Evolutionary conservation across 1,140 invertebrate species (phyloP), one percentile per base, ranked within the genome.

Genomic region (Zaprionus lachaisei): DNA sequence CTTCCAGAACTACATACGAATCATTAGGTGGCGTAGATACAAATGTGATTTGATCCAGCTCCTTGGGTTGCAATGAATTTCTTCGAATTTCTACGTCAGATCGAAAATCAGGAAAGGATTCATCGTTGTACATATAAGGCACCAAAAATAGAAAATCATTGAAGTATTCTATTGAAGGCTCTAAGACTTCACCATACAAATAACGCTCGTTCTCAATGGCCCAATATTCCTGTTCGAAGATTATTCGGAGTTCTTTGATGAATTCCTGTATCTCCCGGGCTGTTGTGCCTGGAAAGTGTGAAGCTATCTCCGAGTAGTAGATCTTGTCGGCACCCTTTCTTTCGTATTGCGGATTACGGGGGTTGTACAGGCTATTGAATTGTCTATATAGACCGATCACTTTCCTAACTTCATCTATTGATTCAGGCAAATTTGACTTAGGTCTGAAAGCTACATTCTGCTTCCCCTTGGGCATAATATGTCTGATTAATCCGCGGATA

Each of bases 71-170:
- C 24, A 12, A 24, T 11, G 20, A 11, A 12, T 14, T 24, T 5
- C 20, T 20, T 51, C 20, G 11, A 31, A 31, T 31, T 31, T 31
- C 7, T 31, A 31, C 31, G 9, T 34, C 2, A 9, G 31, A 34
- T 34, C 9, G 3, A 34, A 34, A 34, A 34, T 34, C 31, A 0
- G 4, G 14, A 11, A 49, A 49, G 2, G 12, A 51, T 24, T 51
- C 12, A 1, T 56, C 47, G 0, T 47, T 34, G 20, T 1, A 2
- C 3, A 87, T 38, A 61, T 62, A 56, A 0, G 84, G 85, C 31
- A 70, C 66, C 31, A 90, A 15, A 26, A 90, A 90, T 5, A 77
- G 54, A 17, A 89, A 79, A 37, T 89, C 84, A 44, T 72, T 70
- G 60, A 80, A 89, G 68, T 69, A 90, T n/a, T 51, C 49, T 15